These are phyloP conservation scores for Acrocephalus arundinaceus DNA, from an alignment of 2,113 vertebrate genomes.

Conservation along the genomic window DNA sequence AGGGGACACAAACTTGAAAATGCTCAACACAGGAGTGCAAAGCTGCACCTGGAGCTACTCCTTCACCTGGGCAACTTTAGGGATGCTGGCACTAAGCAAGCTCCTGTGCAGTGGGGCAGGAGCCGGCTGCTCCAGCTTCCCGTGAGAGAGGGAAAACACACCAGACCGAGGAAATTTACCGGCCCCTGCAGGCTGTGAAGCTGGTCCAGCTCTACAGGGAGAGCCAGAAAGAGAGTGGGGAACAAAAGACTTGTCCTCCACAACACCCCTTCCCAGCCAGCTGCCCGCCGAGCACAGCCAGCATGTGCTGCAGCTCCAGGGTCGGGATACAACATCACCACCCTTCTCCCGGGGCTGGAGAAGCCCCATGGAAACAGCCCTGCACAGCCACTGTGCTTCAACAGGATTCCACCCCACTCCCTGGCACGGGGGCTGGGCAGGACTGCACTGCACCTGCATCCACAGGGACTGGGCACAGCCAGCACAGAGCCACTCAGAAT, in stretches of 20 bases:
- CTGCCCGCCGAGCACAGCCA: not conserved
- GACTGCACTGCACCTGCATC: not conserved
- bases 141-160: accelerated
- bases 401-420: accelerated
- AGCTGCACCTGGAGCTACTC: not conserved
- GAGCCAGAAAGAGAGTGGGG: accelerated
- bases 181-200: not conserved
- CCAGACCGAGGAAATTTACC: accelerated
- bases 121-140: accelerated
- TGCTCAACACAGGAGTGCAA: accelerated
- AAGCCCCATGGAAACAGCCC: accelerated
- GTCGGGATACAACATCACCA: accelerated
- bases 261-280: not conserved
- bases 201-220: not conserved
- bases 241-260: no score
- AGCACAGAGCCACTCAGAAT: not conserved
- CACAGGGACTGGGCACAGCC: not conserved
- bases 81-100: no score
- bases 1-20: not conserved
- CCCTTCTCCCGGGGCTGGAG: no score
- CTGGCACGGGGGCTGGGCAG: not conserved
- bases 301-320: not conserved
- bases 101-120: no score
- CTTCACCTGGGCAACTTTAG: not conserved
- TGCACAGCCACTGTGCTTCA: no score